Evolutionary conservation across 2,113 vertebrate genomes (phyloP).

Genomic region (Percina caprodes): DNA sequence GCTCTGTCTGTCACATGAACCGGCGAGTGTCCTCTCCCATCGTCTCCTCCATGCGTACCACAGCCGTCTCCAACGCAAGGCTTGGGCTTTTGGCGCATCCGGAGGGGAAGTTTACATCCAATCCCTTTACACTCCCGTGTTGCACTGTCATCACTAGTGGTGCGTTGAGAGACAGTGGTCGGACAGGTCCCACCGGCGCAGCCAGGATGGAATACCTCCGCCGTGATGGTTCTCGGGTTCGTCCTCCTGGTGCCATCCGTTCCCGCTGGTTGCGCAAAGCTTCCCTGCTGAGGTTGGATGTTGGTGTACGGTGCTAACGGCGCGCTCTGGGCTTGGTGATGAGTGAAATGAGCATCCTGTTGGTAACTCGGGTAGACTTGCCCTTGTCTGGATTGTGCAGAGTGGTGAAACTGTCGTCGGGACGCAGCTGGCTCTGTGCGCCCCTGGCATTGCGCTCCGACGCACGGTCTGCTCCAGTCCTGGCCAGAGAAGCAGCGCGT

Average conservation of each 20-base stretch:
- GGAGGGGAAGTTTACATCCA: slow-evolving; percentile 82
- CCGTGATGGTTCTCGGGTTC: slow-evolving; percentile 79
- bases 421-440: slow-evolving; percentile 47
- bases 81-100: slow-evolving; percentile 79
- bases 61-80: slow-evolving; percentile 80
- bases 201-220: slow-evolving; percentile 76
- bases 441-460: slow-evolving; percentile 78
- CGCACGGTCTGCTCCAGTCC: slow-evolving; percentile 70
- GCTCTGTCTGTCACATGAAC: slow-evolving; percentile 85
- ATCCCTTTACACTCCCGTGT: slow-evolving; percentile 81
- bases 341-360: slow-evolving; percentile 52
- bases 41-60: slow-evolving; percentile 42
- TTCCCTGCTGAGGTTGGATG: slow-evolving; percentile 64
- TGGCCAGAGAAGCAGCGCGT: slow-evolving; percentile 65
- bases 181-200: slow-evolving; percentile 73
- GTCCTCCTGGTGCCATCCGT: slow-evolving; percentile 63
- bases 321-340: slow-evolving; percentile 62
- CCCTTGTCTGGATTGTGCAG: slow-evolving; percentile 46
- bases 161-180: slow-evolving; percentile 48
- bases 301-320: slow-evolving; percentile 71
- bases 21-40: slow-evolving; percentile 62
- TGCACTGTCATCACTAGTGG: slow-evolving; percentile 47
- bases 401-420: slow-evolving; percentile 40
- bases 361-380: slow-evolving; percentile 55
- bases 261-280: slow-evolving; percentile 30